Percentiles rank a stretch among this genome's conserved stretches.
These are phyloP conservation scores for Anolis sagrei DNA, from an alignment of 2,113 vertebrate genomes.

Conservation along the genomic window DNA sequence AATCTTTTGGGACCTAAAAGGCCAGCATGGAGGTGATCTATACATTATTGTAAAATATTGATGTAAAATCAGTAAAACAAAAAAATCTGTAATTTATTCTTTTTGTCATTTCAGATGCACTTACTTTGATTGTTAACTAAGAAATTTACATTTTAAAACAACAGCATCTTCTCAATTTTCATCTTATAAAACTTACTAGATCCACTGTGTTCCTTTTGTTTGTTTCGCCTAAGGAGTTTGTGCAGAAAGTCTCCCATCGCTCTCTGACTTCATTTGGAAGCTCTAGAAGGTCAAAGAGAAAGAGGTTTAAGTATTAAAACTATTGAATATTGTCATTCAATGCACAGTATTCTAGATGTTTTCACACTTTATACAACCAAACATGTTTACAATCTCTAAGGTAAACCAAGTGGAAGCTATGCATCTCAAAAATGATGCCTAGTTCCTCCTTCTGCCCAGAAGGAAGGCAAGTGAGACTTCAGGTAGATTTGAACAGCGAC, in stretches of 20 bases:
- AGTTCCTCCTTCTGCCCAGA: neutral
- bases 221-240: constrained; percentile 92
- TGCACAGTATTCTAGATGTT: neutral
- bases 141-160: neutral
- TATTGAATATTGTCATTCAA: neutral
- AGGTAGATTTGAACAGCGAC: neutral
- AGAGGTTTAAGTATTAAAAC: neutral
- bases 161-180: constrained; percentile 7
- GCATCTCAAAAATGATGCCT: neutral
- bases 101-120: neutral
- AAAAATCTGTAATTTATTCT: neutral
- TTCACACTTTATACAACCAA: neutral
- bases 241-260: constrained; percentile 93
- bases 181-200: constrained; percentile 83
- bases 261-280: constrained; percentile 89
- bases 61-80: neutral
- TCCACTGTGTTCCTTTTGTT: constrained; percentile 99
- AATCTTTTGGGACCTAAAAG: neutral
- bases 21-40: no score
- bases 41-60: no score
- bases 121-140: neutral
- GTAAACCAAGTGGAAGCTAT: neutral
- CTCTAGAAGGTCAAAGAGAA: constrained; percentile 75
- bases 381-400: neutral
- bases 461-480: neutral